Conservation (phyloP, 2,113 vertebrate species). For the Athene cunicularia region DNA sequence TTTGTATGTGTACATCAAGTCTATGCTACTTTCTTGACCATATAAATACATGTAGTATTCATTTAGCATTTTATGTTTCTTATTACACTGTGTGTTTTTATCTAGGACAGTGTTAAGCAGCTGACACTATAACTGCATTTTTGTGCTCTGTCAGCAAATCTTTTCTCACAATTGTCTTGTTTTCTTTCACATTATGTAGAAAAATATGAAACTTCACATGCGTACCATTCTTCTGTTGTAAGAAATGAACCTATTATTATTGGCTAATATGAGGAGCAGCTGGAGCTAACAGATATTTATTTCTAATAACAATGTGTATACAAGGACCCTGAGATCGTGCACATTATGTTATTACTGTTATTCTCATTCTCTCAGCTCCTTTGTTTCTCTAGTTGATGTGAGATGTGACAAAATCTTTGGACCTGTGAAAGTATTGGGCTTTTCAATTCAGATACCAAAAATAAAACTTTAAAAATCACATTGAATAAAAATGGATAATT, state of each 20-base stretch:
- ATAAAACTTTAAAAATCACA: background rate
- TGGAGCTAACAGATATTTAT: background rate
- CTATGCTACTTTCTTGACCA: background rate
- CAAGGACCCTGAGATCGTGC: background rate
- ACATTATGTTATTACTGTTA: background rate
- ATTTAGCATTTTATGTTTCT: background rate
- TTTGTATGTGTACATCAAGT: background rate
- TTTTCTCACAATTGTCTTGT: background rate
- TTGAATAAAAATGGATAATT: background rate
- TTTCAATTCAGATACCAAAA: background rate
- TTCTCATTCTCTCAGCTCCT: background rate
- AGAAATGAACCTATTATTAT: background rate
- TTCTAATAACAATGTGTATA: background rate
- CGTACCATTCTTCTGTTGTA: background rate
- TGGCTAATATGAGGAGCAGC: background rate
- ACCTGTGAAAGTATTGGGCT: background rate
- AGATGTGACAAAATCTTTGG: background rate
- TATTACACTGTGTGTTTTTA: background rate
- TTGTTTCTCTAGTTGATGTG: background rate
- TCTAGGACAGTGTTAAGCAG: background rate
- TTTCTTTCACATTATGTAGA: background rate
- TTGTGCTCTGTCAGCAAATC: background rate
- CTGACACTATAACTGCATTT: background rate
- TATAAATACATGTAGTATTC: background rate
- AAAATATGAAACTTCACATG: background rate